Percentiles rank a stretch among this genome's conserved stretches.
Evolutionary conservation across 2,113 vertebrate species (phyloP).

Genomic region (Cygnus atratus): DNA sequence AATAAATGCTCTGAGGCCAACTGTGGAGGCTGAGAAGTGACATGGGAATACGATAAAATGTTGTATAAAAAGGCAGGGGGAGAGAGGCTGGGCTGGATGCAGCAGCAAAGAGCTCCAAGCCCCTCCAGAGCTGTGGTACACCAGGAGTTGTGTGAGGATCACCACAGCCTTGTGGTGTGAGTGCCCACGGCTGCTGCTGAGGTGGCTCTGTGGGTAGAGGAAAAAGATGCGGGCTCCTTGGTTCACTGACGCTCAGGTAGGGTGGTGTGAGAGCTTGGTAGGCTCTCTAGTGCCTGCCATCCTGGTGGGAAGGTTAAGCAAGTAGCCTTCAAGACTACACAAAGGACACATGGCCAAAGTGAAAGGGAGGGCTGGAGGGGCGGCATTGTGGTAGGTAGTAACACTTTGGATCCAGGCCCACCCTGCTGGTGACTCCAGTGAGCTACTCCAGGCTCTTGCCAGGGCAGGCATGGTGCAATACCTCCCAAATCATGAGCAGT

Average conservation of each 20-base stretch:
- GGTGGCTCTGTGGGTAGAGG: not conserved
- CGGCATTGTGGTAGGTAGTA: fast-evolving
- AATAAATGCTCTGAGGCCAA: not conserved
- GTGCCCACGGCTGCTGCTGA: not conserved
- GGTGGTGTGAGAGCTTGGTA: not conserved
- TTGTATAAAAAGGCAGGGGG: not conserved
- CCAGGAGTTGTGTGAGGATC: not conserved
- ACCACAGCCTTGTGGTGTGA: not conserved
- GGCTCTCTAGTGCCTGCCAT: not conserved
- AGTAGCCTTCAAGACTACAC: not conserved
- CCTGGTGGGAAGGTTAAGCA: not conserved
- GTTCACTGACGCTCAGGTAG: not conserved
- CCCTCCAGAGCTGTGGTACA: not conserved
- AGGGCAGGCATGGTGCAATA: fast-evolving
- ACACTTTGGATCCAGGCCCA: not conserved
- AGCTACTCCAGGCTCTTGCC: not conserved
- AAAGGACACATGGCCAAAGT: not conserved
- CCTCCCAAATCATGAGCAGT: not conserved
- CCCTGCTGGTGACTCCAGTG: not conserved
- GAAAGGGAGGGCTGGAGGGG: not conserved
- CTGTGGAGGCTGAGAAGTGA: not conserved
- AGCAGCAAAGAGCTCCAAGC: not conserved
- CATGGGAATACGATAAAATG: not conserved
- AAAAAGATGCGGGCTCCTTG: not conserved
- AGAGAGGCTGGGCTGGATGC: not conserved